These are phyloP conservation scores for Ceratoteleas bidentatus DNA, from an alignment of 1,140 invertebrate genomes.

Conservation along the genomic window DNA sequence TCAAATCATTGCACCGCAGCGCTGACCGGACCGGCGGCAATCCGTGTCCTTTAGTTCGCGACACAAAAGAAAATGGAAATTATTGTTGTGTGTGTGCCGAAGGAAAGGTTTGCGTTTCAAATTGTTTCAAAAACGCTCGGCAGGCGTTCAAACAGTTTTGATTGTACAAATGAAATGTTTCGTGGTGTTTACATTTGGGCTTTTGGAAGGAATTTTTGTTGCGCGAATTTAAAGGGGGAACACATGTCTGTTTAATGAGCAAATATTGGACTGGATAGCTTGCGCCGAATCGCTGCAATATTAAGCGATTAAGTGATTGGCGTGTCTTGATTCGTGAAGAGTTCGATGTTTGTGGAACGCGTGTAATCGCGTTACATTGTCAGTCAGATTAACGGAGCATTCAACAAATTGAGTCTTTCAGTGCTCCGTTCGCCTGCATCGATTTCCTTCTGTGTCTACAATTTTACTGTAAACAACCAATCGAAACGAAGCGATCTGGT, in stretches of 20 bases:
- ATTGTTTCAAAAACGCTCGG: constrained; percentile 21
- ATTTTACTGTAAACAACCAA: too few relatives aligned
- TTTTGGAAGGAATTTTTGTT: background rate
- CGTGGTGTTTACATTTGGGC: background rate
- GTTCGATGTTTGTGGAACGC: background rate
- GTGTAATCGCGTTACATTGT: background rate
- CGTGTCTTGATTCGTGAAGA: background rate
- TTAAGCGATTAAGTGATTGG: background rate
- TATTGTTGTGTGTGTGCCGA: background rate
- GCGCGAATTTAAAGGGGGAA: background rate
- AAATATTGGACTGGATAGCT: background rate
- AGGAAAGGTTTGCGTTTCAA: constrained; percentile 14
- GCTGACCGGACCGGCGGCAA: background rate
- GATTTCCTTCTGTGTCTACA: too few relatives aligned
- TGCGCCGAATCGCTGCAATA: background rate
- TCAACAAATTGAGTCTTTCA: too few relatives aligned
- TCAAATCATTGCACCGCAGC: background rate
- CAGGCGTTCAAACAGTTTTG: constrained; percentile 4
- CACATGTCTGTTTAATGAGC: background rate
- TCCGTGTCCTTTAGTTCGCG: background rate
- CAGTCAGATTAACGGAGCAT: background rate
- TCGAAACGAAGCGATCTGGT: too few relatives aligned
- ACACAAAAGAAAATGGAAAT: background rate
- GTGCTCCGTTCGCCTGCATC: too few relatives aligned
- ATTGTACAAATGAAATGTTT: constrained; percentile 6